Percentiles rank a stretch among this genome's conserved stretches.
phyloP scores from a whole-genome alignment of 2,113 vertebrate species.

The Rhabdornis inornatus region DNA sequence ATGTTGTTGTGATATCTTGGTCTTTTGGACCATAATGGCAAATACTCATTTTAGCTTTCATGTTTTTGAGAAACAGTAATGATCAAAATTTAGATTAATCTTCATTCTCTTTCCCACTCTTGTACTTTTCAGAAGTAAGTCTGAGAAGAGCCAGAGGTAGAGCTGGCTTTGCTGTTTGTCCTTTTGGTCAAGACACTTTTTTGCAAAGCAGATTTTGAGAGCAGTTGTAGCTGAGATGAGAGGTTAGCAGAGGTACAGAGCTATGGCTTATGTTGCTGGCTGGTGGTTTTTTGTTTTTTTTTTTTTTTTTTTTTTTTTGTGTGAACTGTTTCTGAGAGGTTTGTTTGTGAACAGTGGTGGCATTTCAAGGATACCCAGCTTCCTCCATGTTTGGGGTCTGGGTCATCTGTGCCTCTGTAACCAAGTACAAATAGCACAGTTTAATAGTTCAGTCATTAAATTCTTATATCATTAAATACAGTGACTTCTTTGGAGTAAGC shows the following conservation, averaged over 20 bases:
- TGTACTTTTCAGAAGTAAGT: background rate
- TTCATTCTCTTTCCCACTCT: background rate
- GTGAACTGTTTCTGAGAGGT: background rate
- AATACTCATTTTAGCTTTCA: background rate
- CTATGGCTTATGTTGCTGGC: background rate
- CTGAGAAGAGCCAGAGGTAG: background rate
- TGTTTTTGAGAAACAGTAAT: background rate
- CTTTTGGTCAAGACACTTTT: background rate
- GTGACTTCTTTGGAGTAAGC: constrained; percentile 12
- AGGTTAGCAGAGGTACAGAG: background rate
- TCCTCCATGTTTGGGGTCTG: background rate
- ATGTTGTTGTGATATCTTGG: background rate
- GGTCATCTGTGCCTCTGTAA: background rate
- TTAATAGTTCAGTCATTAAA: background rate
- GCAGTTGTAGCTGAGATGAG: background rate
- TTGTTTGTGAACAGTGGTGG: background rate
- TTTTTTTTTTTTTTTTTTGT: background rate
- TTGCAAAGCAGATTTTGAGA: background rate
- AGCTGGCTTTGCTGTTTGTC: background rate
- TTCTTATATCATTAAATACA: background rate
- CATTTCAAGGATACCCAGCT: background rate
- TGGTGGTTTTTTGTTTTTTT: rapidly evolving
- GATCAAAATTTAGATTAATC: background rate
- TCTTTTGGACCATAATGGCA: background rate
- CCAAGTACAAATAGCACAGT: rapidly evolving